A percentile compares a stretch with the other conserved stretches of the same genome.
Conservation (phyloP, 35 echinoderm and acorn worm species). For the Eucidaris tribuloides region DNA sequence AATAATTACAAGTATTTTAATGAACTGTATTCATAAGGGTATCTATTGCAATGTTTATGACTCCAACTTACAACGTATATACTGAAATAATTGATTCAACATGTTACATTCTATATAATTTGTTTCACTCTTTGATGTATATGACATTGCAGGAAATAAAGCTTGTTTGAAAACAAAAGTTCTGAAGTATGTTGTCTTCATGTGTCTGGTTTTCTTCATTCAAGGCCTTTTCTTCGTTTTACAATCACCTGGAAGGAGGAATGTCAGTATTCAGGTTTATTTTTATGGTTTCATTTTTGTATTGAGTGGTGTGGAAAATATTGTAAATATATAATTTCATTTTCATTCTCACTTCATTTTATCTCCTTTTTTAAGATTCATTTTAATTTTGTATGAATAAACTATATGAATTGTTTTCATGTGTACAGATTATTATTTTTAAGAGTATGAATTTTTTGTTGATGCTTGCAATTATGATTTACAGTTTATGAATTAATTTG, state of each 20-base stretch:
- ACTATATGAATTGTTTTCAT: background rate
- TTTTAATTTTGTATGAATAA: background rate
- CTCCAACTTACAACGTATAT: background rate
- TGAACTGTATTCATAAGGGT: background rate
- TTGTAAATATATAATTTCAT: background rate
- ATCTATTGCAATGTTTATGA: background rate
- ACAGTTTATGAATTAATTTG: background rate
- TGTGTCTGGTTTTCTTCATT: conserved; percentile 9
- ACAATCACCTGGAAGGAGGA: background rate
- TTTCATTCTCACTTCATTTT: background rate
- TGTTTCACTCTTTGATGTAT: background rate
- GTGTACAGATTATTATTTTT: background rate
- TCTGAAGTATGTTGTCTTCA: conserved; percentile 19
- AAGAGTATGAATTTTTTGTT: background rate
- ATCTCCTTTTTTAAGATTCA: background rate
- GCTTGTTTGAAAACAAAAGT: background rate
- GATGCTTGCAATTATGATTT: background rate
- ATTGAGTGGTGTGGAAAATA: background rate
- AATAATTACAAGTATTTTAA: background rate
- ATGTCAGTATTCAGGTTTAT: background rate
- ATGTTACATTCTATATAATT: background rate
- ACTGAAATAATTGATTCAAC: background rate
- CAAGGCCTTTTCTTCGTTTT: background rate
- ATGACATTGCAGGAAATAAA: conserved; percentile 14
- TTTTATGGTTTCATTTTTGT: background rate